These are phyloP conservation scores for Geodia barretti DNA, from an alignment of 37 sponge, comb jelly and placozoan species.

Conservation along the genomic window DNA sequence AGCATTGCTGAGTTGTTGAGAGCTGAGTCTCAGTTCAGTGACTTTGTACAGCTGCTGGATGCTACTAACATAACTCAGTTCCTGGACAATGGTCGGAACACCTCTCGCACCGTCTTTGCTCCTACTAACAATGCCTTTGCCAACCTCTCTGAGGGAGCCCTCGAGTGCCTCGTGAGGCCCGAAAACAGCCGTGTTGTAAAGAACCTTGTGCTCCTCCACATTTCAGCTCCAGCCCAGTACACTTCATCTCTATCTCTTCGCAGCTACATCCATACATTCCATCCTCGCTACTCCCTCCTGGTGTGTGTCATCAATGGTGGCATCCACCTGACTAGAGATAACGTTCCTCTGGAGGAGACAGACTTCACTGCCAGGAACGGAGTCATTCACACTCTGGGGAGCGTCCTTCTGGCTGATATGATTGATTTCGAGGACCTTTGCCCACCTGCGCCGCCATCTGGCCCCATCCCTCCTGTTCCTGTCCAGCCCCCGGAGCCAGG, in stretches of 20 bases:
- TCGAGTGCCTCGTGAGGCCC: constrained; percentile 17
- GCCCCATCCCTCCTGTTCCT: background rate
- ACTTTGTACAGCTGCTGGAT: constrained; percentile 6
- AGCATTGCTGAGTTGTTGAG: constrained; percentile 19
- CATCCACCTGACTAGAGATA: background rate
- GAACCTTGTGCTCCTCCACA: constrained; percentile 17
- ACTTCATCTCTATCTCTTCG: constrained; percentile 15
- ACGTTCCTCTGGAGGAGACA: constrained; percentile 5
- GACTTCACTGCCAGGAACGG: constrained; percentile 50
- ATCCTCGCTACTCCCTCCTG: background rate
- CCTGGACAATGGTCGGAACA: background rate
- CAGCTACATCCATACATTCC: background rate
- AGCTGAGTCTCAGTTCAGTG: background rate
- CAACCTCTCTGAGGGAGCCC: background rate
- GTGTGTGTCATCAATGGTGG: background rate
- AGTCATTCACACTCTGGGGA: constrained; percentile 26
- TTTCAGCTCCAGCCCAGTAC: constrained; percentile 25
- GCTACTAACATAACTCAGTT: background rate
- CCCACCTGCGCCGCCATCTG: background rate
- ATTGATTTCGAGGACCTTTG: constrained; percentile 8
- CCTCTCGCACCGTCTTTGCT: constrained; percentile 42
- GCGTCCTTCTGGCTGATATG: background rate
- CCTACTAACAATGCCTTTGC: constrained; percentile 43
- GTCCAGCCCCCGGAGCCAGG: background rate
- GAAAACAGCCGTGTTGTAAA: background rate